A percentile compares a stretch with the other conserved stretches of the same genome.
Evolutionary conservation across 2,113 vertebrate species (phyloP).

Genomic region (Terrapene triunguis): DNA sequence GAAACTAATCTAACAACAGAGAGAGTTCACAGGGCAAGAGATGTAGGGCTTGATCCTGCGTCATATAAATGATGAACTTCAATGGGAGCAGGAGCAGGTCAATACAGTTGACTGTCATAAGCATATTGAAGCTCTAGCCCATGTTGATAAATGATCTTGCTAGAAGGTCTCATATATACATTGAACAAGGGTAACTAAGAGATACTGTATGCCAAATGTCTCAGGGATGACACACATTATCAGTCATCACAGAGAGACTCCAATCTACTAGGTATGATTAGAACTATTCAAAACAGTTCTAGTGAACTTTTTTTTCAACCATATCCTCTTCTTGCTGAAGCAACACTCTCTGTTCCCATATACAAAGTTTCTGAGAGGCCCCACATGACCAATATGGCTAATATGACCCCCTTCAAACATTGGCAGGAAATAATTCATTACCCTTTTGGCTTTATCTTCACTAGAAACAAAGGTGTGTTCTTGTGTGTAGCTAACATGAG

Average conservation of each 20-base stretch:
- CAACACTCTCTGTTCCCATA: not conserved
- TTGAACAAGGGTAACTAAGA: not conserved
- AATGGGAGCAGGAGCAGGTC: not conserved
- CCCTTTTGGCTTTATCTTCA: not conserved
- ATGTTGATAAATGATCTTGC: not conserved
- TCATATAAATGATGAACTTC: not conserved
- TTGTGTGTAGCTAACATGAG: not conserved
- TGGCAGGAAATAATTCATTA: not conserved
- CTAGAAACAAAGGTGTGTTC: not conserved
- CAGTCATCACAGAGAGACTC: not conserved
- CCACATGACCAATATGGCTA: not conserved
- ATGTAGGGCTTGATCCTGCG: not conserved
- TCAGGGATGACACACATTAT: not conserved
- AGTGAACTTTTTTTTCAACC: not conserved
- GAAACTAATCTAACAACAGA: not conserved
- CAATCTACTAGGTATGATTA: not conserved
- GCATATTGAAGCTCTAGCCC: not conserved
- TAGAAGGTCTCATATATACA: not conserved
- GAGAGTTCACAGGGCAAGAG: not conserved
- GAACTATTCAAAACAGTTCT: not conserved
- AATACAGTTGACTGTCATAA: not conserved
- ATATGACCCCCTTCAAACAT: accelerated
- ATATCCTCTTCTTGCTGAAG: not conserved
- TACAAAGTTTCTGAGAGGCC: not conserved
- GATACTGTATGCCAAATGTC: not conserved